Base-by-base conservation (phyloP, 2,888 invertebrate species). In the Emesis furor region DNA sequence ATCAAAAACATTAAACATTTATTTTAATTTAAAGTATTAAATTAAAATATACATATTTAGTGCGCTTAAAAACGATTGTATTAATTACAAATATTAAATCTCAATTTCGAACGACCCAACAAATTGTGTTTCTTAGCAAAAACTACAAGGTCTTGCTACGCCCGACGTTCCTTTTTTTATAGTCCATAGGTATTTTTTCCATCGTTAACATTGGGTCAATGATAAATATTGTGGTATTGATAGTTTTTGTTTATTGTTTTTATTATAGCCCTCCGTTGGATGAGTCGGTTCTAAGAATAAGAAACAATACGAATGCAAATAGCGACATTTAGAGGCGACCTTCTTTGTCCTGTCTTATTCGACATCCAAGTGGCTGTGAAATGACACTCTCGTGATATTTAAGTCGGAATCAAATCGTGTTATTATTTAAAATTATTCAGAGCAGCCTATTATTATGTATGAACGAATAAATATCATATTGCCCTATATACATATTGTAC, bases 241-340 rank as follows among this genome's bases (percentile, higher is more conserved):
- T 62, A 4, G 17, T 62, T 62, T 62, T 62, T 62, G 17, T 24
- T 17, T 24, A 62, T 62, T 62, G 62, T 62, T 62, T 62, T 62
- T 62, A 30, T 62, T 30, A 8, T 30, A 62, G n/a, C n/a, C 30
- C 24, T 62, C 30, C 62, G 5, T 42, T 42, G 30, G 62, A 62
- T 62, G 62, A 62, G 24, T 85, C 86, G 79, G 84, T 89, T 90
- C 88, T 84, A 80, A 84, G 88, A 89, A 84, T 84, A 80, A 79
- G 82, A 87, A 90, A 91, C 92, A 93, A 93, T 92, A 90, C 89
- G 88, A 93, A 95, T 95, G 94, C 91, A 94, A 95, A 95, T 95
- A 91, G 91, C 91, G 93, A 92, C 93, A 94, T 94, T 94, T 93
- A 85, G 89, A 86, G 83, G 90, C 90, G 94, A 92, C 94, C 94